Base-by-base conservation (phyloP, 1,140 invertebrate species). In the Drosophila azteca region DNA sequence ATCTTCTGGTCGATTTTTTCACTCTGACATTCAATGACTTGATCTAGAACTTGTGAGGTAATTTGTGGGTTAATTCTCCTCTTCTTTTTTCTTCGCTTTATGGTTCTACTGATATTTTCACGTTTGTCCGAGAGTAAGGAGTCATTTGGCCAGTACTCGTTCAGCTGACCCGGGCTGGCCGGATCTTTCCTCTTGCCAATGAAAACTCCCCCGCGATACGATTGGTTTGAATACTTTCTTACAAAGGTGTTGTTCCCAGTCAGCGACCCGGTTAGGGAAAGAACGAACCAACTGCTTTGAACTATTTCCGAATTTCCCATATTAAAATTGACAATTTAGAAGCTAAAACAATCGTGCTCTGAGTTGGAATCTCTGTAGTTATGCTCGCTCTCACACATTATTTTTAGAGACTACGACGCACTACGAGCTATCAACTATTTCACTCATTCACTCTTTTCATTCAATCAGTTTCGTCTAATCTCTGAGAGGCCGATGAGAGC, bases 281-380 rank as follows among this genome's bases (percentile, higher is more conserved):
- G n/a, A 8, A 35, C 6, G 17, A 55, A 64, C 70, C 69, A 73
- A 13, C 65, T 57, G 3, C 43, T 45, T 2, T 39, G 11, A 52
- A 63, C 64, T 41, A 59, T 3, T 24, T 31, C 5, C 8, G 6
- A 17, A 49, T 9, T 35, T 6, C 15, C 17, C 29, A 5, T 17
- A 41, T 5, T 22, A 51, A 52, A 72, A 73, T 26, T 20, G 1
- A 2, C 26, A 73, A 63, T 72, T 72, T 63, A 44, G 50, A 44
- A 15, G 22, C 20, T 29, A 24, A 45, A 35, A 4, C 3, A 6
- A 9, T 29, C 17, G 35, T 39, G 35, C 11, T 39, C 35, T 39
- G 11, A 11, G 35, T 39, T 13, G 3, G 35, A 39, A 13, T 13
- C 35, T 13, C 35, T 5, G 9, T 6, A 35, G 31, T 9, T 9